Conservation (phyloP, 1,140 invertebrate species). For the Archivesica marissinica region DNA sequence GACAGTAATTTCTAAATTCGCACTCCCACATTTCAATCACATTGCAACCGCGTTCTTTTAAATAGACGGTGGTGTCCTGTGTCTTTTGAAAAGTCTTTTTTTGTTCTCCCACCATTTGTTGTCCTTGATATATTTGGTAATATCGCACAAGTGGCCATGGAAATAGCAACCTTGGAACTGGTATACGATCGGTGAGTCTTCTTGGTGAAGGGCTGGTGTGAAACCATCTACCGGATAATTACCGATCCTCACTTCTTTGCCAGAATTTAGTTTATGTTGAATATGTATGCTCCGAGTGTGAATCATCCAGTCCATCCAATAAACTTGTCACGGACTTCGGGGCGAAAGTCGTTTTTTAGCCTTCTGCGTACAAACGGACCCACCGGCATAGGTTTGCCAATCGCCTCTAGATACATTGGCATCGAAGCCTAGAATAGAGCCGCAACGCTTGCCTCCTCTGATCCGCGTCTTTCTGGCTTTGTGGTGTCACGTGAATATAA, state of each 20-base stretch:
- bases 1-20: conserved; percentile 34
- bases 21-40: conserved; percentile 60
- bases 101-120: neutral
- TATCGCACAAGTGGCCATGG: conserved; percentile 57
- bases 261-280: conserved; percentile 18
- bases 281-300: neutral
- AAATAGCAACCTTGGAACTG: conserved; percentile 66
- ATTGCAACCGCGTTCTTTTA: neutral
- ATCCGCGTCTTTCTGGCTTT: conserved; percentile 25
- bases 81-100: neutral
- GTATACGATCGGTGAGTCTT: neutral
- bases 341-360: conserved; percentile 40
- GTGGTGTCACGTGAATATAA: conserved; percentile 46
- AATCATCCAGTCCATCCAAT: conserved; percentile 60
- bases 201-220: neutral
- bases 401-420: conserved; percentile 59
- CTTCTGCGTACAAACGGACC: conserved; percentile 48
- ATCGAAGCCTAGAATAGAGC: conserved; percentile 57
- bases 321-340: conserved; percentile 42
- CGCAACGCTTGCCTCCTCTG: neutral
- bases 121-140: conserved; percentile 4
- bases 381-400: conserved; percentile 62
- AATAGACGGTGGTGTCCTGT: conserved; percentile 15
- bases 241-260: conserved; percentile 8
- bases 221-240: conserved; percentile 42